Base-by-base conservation (phyloP, 2,888 invertebrate genomes). In the Iselma pallidipennis region DNA sequence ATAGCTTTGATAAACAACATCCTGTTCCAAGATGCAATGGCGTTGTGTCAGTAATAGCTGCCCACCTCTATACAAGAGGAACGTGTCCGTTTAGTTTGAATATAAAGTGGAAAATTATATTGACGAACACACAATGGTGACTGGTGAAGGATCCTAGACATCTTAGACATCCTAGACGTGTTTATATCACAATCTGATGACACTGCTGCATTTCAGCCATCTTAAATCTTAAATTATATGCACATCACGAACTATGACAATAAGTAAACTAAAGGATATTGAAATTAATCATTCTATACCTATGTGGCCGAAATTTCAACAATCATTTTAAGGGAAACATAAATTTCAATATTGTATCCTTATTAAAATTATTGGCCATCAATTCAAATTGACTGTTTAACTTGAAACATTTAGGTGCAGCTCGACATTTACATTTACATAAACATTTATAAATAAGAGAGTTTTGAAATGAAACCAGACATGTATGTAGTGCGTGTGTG, bases 71-170 rank as follows among this genome's bases (percentile, higher is more conserved):
- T 68, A 66, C 66, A 68, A 63, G 61, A 66, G 57, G 57, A 57
- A 73, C 71, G 73, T 73, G 73, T 65, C 68, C 66, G 67, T 65
- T 69, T 67, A 68, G 64, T 66, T 67, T 48, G 73, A 69, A 72
- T 73, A 71, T 69, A 73, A 72, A 72, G 66, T 61, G 56, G 65
- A 58, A 48, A 65, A 69, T 71, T 69, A 71, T n/a, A n/a, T 70
- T 63, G 66, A 57, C 63, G 61, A 64, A 61, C 61, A 61, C 61
- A 62, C 58, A 59, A 57, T 61, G 61, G 63, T 50, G 63, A 59
- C 58, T 48, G 49, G 61, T 49, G n/a, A n/a, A n/a, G n/a, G n/a
- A n/a, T n/a, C n/a, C n/a, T n/a, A n/a, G n/a, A n/a, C n/a, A n/a
- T n/a, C n/a, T n/a, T n/a, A n/a, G n/a, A n/a, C n/a, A n/a, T n/a